A percentile compares a stretch with the other conserved stretches of the same genome.
Conservation (phyloP, 1,140 invertebrate genomes). For the Drosophila arizonae region DNA sequence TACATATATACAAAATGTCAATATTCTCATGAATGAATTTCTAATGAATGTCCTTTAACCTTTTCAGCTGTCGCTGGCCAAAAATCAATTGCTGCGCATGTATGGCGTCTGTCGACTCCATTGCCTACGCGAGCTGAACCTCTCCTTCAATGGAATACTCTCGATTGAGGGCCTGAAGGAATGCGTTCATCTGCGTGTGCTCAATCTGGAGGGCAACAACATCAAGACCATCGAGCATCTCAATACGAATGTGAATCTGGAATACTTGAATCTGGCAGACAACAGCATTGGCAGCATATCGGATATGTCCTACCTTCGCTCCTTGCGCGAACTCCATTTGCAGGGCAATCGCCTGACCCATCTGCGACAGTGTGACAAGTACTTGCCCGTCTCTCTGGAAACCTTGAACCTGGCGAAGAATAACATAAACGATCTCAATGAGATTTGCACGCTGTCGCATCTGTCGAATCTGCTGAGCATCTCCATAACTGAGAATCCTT, state of each 20-base stretch:
- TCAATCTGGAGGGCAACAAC: constrained; percentile 86
- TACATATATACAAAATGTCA: not conserved
- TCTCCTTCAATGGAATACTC: constrained; percentile 93
- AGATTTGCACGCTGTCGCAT: constrained; percentile 91
- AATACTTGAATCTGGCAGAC: constrained; percentile 93
- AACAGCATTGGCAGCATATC: constrained; percentile 93
- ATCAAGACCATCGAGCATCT: constrained; percentile 93
- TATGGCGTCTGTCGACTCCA: constrained; percentile 91
- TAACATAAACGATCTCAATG: constrained; percentile 92
- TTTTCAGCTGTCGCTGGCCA: constrained; percentile 90
- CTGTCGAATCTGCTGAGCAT: constrained; percentile 90
- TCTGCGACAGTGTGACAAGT: constrained; percentile 91
- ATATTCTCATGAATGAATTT: not conserved
- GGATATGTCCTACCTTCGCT: constrained; percentile 90
- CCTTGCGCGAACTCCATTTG: constrained; percentile 89
- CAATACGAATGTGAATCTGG: constrained; percentile 90
- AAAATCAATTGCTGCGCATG: constrained; percentile 94
- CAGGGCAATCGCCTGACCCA: constrained; percentile 93
- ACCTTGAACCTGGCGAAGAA: constrained; percentile 93
- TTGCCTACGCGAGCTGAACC: constrained; percentile 90
- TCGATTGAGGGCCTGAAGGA: constrained; percentile 95
- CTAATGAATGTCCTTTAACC: not conserved
- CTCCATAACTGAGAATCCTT: constrained; percentile 93
- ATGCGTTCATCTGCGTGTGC: constrained; percentile 89
- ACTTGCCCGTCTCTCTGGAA: constrained; percentile 89